Conservation (phyloP, 2,888 invertebrate species). For the Allolobophora icterica region DNA sequence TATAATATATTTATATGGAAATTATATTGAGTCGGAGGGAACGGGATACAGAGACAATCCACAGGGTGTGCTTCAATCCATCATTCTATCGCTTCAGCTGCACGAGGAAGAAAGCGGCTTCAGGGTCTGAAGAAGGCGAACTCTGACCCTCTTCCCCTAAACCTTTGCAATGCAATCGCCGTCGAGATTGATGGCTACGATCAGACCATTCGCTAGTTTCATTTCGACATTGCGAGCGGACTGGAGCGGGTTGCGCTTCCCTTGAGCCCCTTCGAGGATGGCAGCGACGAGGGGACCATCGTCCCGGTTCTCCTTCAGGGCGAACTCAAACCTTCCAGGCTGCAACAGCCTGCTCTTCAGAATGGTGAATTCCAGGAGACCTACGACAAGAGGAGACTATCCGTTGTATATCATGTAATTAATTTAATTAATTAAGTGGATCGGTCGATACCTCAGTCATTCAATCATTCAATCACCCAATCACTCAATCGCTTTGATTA, state of each 20-base stretch:
- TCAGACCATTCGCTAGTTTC: constrained; percentile 30
- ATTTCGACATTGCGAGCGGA: constrained; percentile 34
- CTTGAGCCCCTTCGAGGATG: constrained; percentile 31
- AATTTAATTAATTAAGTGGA: too few relatives aligned
- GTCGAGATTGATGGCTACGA: constrained; percentile 31
- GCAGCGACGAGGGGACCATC: constrained; percentile 26
- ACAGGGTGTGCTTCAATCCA: not conserved
- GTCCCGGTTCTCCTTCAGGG: constrained; percentile 23
- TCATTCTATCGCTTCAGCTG: not conserved
- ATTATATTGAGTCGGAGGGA: not conserved
- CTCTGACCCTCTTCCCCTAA: not conserved
- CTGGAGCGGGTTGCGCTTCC: constrained; percentile 34
- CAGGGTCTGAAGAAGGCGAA: not conserved
- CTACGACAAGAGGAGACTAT: not conserved
- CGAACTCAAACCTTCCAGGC: constrained; percentile 32
- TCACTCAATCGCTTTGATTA: not conserved
- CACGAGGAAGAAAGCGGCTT: not conserved
- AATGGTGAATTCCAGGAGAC: constrained; percentile 31
- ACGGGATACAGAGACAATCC: not conserved
- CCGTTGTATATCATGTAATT: not conserved
- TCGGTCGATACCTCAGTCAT: too few relatives aligned
- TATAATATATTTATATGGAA: not conserved
- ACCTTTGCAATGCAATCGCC: constrained; percentile 29
- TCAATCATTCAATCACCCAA: too few relatives aligned
- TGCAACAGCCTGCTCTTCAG: constrained; percentile 6